Evolutionary conservation across 1,140 invertebrate species (phyloP).

Genomic region (Hermatobates lingyangjiaoensis): DNA sequence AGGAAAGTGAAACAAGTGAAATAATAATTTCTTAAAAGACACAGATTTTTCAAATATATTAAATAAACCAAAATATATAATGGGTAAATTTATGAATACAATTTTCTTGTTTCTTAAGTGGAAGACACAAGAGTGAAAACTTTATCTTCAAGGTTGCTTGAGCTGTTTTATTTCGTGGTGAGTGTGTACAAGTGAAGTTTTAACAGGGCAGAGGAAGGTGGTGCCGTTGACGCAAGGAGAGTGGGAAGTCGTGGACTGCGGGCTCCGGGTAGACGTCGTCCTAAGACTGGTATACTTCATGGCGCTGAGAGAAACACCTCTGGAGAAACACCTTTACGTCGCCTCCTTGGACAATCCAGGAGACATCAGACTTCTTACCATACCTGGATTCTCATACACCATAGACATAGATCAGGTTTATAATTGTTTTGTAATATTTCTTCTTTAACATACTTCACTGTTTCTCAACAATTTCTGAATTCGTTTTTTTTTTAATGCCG

Average conservation of each 20-base stretch:
- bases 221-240: constrained; percentile 55
- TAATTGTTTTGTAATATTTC: no score
- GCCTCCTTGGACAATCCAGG: constrained; percentile 45
- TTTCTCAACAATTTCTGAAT: no score
- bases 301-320: constrained; percentile 53
- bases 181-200: not conserved
- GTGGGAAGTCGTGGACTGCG: constrained; percentile 61
- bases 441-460: no score
- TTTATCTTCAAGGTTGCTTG: no score
- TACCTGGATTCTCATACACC: constrained; percentile 51
- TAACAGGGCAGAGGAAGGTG: constrained; percentile 1
- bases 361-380: constrained; percentile 47
- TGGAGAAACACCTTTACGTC: constrained; percentile 69
- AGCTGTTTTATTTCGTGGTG: not conserved
- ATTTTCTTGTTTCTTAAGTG: not conserved
- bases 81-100: not conserved
- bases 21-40: no score
- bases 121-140: no score
- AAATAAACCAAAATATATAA: not conserved
- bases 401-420: constrained; percentile 61
- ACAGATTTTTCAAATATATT: no score
- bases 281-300: constrained; percentile 62
- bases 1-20: no score
- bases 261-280: constrained; percentile 55
- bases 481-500: no score